Conservation (phyloP, 2,888 invertebrate genomes). For the Pseudococcus longispinus region DNA sequence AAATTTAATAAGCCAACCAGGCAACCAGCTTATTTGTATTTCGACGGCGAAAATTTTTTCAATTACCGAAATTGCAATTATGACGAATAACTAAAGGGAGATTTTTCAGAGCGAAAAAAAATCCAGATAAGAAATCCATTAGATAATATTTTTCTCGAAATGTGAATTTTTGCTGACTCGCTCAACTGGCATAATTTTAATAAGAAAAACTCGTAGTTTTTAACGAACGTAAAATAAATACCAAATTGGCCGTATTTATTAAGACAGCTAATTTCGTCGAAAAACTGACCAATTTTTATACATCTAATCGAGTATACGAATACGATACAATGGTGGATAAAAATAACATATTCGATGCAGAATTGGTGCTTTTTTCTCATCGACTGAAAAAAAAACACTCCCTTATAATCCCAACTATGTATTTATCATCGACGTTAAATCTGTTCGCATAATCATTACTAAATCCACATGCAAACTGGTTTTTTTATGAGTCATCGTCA, state of each 20-base stretch:
- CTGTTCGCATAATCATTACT: background rate
- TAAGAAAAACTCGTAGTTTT: background rate
- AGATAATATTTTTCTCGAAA: background rate
- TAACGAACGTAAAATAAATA: background rate
- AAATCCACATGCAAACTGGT: slow-evolving; percentile 30
- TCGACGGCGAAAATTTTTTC: background rate
- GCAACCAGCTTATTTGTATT: background rate
- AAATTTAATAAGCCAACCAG: background rate
- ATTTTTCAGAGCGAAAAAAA: background rate
- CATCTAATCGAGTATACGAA: background rate
- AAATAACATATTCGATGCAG: background rate
- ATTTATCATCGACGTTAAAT: background rate
- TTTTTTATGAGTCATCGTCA: slow-evolving; percentile 23
- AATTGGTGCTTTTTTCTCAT: background rate
- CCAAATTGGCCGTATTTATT: background rate
- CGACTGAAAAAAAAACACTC: background rate
- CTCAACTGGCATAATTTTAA: background rate
- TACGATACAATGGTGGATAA: background rate
- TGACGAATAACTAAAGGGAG: background rate
- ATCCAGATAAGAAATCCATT: background rate
- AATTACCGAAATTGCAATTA: background rate
- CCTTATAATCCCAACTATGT: slow-evolving; percentile 21
- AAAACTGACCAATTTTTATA: background rate
- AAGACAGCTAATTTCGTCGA: background rate
- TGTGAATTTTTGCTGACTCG: background rate